phyloP scores from a whole-genome alignment of 64 coral and sea anemone species.

The Hydrozoanthus tunicans region DNA sequence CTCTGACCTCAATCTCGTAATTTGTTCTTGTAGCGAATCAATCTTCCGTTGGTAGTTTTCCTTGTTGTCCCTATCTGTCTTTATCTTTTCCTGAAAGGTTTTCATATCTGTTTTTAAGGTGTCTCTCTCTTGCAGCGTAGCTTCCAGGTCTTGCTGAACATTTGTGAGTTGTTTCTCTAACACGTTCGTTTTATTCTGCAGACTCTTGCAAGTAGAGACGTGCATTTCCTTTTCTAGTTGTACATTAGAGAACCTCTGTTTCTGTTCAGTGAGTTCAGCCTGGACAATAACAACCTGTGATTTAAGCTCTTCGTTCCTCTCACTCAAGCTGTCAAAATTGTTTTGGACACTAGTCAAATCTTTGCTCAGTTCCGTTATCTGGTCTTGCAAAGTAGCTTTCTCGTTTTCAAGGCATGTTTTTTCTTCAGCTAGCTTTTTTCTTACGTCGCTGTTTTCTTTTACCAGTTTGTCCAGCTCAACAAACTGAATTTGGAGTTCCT shows the following conservation, averaged over 20 bases:
- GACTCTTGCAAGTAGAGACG: not conserved
- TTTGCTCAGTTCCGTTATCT: conserved; percentile 2
- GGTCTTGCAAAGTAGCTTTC: not conserved
- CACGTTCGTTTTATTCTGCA: conserved; percentile 15
- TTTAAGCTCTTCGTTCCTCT: conserved; percentile 19
- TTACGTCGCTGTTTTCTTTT: conserved; percentile 1
- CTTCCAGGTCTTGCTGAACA: conserved; percentile 17
- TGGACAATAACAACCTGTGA: not conserved
- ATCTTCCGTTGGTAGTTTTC: conserved; percentile 29
- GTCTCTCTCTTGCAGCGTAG: not conserved
- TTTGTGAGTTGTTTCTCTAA: conserved; percentile 8
- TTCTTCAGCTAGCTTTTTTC: conserved; percentile 6
- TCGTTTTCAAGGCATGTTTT: not conserved
- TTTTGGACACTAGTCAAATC: not conserved
- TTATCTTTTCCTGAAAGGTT: conserved; percentile 5
- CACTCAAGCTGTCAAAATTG: not conserved
- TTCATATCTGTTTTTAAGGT: conserved; percentile 16
- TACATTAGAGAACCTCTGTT: not conserved
- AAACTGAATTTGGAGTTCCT: conserved; percentile 4
- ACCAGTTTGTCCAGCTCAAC: not conserved
- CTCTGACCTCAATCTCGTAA: not conserved
- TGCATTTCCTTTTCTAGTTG: conserved; percentile 4
- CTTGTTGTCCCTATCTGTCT: conserved; percentile 1
- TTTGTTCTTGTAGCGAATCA: conserved; percentile 19
- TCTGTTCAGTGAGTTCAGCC: not conserved